Percentiles rank a stretch among this genome's conserved stretches.
Conservation (phyloP, 2,888 invertebrate species). For the Perizoma affinitatum region DNA sequence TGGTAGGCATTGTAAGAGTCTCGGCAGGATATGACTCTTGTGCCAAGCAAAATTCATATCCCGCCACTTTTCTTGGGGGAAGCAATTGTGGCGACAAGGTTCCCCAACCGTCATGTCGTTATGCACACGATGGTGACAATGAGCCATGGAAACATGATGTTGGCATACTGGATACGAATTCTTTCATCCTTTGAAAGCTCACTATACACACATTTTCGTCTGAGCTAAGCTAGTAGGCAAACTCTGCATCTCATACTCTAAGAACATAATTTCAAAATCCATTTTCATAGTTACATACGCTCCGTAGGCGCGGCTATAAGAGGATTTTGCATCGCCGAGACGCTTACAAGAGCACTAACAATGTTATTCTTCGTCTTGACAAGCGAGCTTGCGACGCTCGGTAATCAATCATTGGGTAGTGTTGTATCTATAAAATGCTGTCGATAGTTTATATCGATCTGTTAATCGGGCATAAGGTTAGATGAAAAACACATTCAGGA, state of each 20-base stretch:
- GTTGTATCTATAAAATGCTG: slow-evolving; percentile 53
- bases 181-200: slow-evolving; percentile 3
- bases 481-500: neutral
- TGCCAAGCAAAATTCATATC: too few relatives aligned
- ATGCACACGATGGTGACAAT: too few relatives aligned
- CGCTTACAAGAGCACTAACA: slow-evolving; percentile 78
- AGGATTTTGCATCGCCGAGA: slow-evolving; percentile 72
- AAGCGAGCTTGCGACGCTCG: slow-evolving; percentile 64
- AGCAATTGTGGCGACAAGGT: too few relatives aligned
- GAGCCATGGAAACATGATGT: too few relatives aligned
- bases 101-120: too few relatives aligned
- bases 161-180: neutral
- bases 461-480: neutral
- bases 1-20: too few relatives aligned
- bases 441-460: slow-evolving; percentile 44
- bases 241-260: neutral
- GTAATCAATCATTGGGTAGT: slow-evolving; percentile 76
- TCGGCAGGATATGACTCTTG: too few relatives aligned
- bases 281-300: slow-evolving; percentile 29
- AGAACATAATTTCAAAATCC: slow-evolving; percentile 25
- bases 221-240: slow-evolving; percentile 5
- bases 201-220: slow-evolving; percentile 5
- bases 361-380: slow-evolving; percentile 80
- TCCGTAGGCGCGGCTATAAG: slow-evolving; percentile 57
- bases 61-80: too few relatives aligned